Conservation (phyloP, 2,888 invertebrate species). For the Eristalinus sepulchralis region DNA sequence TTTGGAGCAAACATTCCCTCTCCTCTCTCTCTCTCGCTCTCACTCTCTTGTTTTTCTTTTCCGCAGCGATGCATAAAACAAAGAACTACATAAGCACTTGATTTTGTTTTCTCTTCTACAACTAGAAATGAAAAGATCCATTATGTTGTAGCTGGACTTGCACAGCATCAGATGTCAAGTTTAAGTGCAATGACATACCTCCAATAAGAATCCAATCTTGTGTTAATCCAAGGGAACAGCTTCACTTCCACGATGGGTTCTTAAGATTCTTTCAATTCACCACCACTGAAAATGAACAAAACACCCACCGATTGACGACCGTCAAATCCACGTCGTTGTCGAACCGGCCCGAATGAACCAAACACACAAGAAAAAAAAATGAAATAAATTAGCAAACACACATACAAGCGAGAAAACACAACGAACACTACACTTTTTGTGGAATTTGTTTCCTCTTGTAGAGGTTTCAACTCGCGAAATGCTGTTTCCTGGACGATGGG, state of each 20-base stretch:
- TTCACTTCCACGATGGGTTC: constrained; percentile 3
- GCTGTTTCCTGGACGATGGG: constrained; percentile 8
- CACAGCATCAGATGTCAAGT: not conserved
- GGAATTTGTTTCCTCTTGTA: constrained; percentile 53
- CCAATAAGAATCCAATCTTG: constrained; percentile 46
- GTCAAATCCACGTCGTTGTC: constrained; percentile 49
- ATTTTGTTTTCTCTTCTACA: constrained; percentile 11
- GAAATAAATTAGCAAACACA: constrained; percentile 28
- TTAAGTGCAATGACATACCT: constrained; percentile 37
- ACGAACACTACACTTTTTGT: constrained; percentile 19
- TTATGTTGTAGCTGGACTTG: not conserved
- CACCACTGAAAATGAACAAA: constrained; percentile 48
- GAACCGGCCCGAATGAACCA: constrained; percentile 45
- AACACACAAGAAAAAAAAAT: not conserved
- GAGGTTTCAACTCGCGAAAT: constrained; percentile 2
- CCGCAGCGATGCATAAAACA: constrained; percentile 61
- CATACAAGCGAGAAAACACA: constrained; percentile 28
- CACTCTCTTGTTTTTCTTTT: not conserved
- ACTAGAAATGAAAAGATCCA: constrained; percentile 45
- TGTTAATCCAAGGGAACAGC: constrained; percentile 40
- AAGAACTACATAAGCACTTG: constrained; percentile 47
- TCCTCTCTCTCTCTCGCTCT: constrained; percentile 39
- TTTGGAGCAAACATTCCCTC: constrained; percentile 55
- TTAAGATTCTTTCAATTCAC: constrained; percentile 28
- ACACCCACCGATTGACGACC: constrained; percentile 41